Base-by-base conservation (phyloP, 2,888 invertebrate genomes). In the Phorcus lineatus region DNA sequence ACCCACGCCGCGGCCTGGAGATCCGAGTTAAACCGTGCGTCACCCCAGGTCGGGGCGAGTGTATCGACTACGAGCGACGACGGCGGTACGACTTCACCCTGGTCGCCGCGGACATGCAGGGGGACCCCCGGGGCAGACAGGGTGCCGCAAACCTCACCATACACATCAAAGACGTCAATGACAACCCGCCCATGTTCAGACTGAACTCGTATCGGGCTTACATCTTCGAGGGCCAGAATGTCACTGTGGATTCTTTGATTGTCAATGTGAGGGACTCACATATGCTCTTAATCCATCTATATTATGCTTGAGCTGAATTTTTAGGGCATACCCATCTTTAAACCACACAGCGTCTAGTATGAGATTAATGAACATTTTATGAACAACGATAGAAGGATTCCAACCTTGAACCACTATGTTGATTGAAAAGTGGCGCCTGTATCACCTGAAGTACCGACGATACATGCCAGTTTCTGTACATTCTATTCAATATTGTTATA, bases 181-280 rank as follows among this genome's bases (percentile, higher is more conserved):
- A 62, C 13, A 28, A 28, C 28, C 1, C 0, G 22, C 62, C 62
- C 24, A 28, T 62, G 22, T 62, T 62, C 28, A 62, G 16, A 0
- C 22, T 62, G 11, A 62, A 62, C 22, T 52, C 83, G 9, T 91
- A 91, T 77, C 77, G 78, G 11, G 80, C 86, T 11, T 86, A 82
- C 76, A 92, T 92, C 57, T 66, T 83, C 13, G 92, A 92, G 79
- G 83, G 83, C 53, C 55, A 82, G 6, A 83, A 78, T 0, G 36
- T 67, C 2, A 86, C 96, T 0, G 95, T 96, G 16, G 96, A 96
- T 0, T 95, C 96, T 0, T 95, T 98, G 0, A 95, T 96, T 93
- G 95, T 98, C 0, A 96, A 96, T 90, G 97, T 93, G 13, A 47
- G 47, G 11, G 36, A 36, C n/a, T n/a, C n/a, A n/a, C n/a, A n/a